Base-by-base conservation (phyloP, 1,140 invertebrate species). In the Anthonomus grandis region DNA sequence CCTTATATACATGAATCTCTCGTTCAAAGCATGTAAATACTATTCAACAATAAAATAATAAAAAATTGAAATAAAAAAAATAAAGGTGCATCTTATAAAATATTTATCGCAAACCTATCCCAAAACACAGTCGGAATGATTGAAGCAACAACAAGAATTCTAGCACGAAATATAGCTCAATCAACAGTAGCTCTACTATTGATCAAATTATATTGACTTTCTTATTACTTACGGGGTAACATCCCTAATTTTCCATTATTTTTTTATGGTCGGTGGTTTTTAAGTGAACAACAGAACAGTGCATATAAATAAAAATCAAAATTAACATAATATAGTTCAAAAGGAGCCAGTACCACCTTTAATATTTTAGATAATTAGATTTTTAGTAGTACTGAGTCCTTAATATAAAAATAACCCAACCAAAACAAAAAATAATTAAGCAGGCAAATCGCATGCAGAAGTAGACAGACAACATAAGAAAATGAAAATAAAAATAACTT, bases 221-320 rank as follows among this genome's bases (percentile, higher is more conserved):
- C 9, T 18, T 24, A 42, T 83, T 87, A 88, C 87, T 89, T 88
- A 89, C 87, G 84, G 82, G 79, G 81, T 83, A 85, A 83, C 85
- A 86, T 85, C 84, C 85, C 84, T 86, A 82, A n/a, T 75, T 52
- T 76, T 77, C 76, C 77, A 79, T 70, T 63, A n/a, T n/a, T n/a
- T n/a, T n/a, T n/a, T n/a, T n/a, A n/a, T n/a, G 72, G 75, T 64
- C 71, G 77, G 79, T 74, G 80, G 83, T 78, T 82, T 84, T 84
- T 37, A 41, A 81, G 80, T 80, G 78, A 79, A 84, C 76, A 82
- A 81, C 81, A 82, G 75, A 84, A 81, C 48, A 81, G 85, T 87
- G 85, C 85, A 86, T 80, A 83, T 79, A 86, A 86, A 82, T 78
- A 78, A 85, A 85, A 83, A 47, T 5, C 75, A 78, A 81, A 78